Evolutionary conservation across 1,140 invertebrate genomes (phyloP).

Genomic region (Diachasmimorpha longicaudata): DNA sequence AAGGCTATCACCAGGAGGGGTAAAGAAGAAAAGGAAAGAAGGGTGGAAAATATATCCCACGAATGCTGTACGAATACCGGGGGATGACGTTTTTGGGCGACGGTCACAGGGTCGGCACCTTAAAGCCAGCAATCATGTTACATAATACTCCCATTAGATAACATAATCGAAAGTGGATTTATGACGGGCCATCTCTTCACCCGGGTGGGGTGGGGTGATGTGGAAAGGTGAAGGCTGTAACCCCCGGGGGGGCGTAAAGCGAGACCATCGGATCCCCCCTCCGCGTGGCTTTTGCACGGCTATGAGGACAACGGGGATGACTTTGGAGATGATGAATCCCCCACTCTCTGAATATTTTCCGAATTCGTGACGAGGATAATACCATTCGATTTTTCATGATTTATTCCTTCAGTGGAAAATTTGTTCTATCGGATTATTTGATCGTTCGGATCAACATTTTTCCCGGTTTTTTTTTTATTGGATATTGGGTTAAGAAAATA

Average conservation of each 20-base stretch:
- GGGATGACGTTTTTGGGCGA: neutral
- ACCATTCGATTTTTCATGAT: slow-evolving; percentile 2
- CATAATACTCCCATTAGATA: slow-evolving; percentile 61
- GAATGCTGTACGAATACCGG: neutral
- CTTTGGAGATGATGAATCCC: neutral
- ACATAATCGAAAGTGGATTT: slow-evolving; percentile 62
- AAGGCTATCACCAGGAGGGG: slow-evolving; percentile 7
- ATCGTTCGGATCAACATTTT: neutral
- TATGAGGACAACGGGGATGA: neutral
- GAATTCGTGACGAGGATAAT: slow-evolving; percentile 4
- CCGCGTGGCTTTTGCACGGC: neutral
- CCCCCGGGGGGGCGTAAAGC: slow-evolving; percentile 19
- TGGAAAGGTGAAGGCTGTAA: slow-evolving; percentile 14
- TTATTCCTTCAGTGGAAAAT: neutral
- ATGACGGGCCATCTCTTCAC: slow-evolving; percentile 40
- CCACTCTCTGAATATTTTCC: neutral
- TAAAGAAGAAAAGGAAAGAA: slow-evolving; percentile 1
- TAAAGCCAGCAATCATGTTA: slow-evolving; percentile 58
- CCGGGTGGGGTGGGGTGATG: slow-evolving; percentile 31
- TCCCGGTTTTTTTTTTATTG: too few relatives aligned
- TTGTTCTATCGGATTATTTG: neutral
- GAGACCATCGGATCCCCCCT: neutral
- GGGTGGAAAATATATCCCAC: slow-evolving; percentile 5
- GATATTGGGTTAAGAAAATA: too few relatives aligned
- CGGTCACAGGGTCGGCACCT: slow-evolving; percentile 38